phyloP scores from a whole-genome alignment of 2,113 vertebrate species.

The Corythaeola cristata region DNA sequence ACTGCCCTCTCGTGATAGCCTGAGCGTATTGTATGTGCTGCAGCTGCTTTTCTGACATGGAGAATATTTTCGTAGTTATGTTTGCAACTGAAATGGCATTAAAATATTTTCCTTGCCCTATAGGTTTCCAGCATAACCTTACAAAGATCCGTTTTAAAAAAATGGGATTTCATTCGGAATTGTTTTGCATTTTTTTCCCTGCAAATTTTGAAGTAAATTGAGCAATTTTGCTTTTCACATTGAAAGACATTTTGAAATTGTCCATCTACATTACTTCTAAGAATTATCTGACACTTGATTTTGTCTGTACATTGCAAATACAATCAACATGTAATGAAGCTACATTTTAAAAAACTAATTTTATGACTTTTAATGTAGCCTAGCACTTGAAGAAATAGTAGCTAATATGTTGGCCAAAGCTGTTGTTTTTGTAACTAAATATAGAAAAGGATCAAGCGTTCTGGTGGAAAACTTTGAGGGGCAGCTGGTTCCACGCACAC shows the following conservation, averaged over 20 bases:
- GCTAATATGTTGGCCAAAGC: not conserved
- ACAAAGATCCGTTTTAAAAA: not conserved
- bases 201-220: not conserved
- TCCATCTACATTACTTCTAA: not conserved
- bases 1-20: slow-evolving; percentile 59
- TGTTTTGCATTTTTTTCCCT: too few species aligned
- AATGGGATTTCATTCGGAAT: rapidly evolving
- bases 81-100: rapidly evolving
- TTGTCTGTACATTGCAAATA: not conserved
- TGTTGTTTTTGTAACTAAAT: not conserved
- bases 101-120: rapidly evolving
- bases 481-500: rapidly evolving
- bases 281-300: rapidly evolving
- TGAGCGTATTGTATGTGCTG: rapidly evolving
- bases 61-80: rapidly evolving
- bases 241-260: not conserved
- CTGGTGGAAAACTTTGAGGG: not conserved
- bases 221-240: not conserved
- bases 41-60: not conserved
- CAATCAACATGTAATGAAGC: not conserved
- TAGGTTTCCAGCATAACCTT: not conserved
- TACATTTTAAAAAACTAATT: not conserved
- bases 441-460: not conserved
- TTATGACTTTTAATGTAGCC: not conserved
- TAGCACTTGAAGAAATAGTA: not conserved